Evolutionary conservation across 2,113 vertebrate species (phyloP).

Genomic region (Cepphus grylle): DNA sequence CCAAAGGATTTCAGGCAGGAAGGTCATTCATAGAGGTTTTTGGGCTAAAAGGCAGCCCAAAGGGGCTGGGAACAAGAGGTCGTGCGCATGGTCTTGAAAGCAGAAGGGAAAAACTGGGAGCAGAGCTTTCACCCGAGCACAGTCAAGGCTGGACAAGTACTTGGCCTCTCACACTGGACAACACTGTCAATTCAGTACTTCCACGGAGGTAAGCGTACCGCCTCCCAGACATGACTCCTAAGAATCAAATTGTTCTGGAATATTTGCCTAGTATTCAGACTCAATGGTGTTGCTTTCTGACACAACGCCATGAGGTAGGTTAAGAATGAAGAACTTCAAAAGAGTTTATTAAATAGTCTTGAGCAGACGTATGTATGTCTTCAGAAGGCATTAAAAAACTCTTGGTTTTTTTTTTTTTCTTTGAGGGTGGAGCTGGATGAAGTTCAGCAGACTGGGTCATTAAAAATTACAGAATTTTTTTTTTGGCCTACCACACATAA

Average conservation of each 20-base stretch:
- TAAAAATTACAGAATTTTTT: not conserved
- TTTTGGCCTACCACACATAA: not conserved
- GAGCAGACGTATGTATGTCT: not conserved
- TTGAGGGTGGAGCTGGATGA: not conserved
- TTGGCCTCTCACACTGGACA: not conserved
- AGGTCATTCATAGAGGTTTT: not conserved
- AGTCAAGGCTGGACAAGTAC: not conserved
- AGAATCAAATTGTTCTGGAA: not conserved
- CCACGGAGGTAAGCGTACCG: no score
- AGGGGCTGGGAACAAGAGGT: not conserved
- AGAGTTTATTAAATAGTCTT: not conserved
- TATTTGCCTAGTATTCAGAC: not conserved
- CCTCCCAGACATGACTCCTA: not conserved
- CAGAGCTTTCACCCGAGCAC: not conserved
- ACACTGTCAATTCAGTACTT: not conserved
- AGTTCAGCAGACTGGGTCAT: not conserved
- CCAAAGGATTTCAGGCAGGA: not conserved
- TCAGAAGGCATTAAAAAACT: not conserved
- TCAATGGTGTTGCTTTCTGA: not conserved
- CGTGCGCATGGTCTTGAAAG: rapidly evolving
- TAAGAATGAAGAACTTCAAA: not conserved
- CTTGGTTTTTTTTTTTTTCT: not conserved
- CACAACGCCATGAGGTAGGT: not conserved
- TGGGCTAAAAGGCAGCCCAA: not conserved
- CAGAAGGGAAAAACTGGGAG: not conserved